These are phyloP conservation scores for Orchesella flavescens DNA, from an alignment of 2,888 invertebrate genomes.

Conservation along the genomic window DNA sequence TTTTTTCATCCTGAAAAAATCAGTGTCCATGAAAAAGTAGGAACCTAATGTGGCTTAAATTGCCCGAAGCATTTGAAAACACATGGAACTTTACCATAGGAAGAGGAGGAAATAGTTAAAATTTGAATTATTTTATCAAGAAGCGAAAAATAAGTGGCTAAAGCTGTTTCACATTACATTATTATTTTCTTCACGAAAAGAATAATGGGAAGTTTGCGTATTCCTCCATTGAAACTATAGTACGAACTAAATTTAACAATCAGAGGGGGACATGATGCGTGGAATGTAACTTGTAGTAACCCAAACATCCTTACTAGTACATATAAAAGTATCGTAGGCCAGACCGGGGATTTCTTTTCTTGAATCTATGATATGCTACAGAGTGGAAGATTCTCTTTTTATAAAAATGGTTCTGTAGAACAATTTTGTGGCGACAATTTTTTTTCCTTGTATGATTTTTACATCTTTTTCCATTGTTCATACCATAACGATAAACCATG, in stretches of 20 bases:
- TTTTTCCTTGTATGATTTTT: slow-evolving; percentile 5
- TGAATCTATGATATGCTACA: no score
- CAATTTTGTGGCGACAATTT: slow-evolving; percentile 18
- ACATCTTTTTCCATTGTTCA: neutral
- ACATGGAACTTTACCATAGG: no score
- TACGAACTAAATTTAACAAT: slow-evolving; percentile 10
- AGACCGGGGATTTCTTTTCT: no score
- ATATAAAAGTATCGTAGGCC: neutral
- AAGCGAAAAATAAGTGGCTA: neutral
- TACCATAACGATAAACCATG: neutral
- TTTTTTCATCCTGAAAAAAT: no score
- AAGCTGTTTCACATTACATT: neutral
- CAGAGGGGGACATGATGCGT: slow-evolving; percentile 15
- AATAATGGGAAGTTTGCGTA: no score
- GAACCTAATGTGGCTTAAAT: no score
- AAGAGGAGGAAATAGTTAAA: no score
- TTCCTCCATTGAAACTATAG: neutral
- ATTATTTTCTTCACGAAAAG: neutral
- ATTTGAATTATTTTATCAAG: no score
- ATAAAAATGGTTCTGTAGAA: neutral
- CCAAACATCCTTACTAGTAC: neutral
- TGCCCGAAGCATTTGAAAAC: no score
- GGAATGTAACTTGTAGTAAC: neutral
- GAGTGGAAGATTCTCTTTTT: no score
- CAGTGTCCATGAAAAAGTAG: no score